Evolutionary conservation across 2,888 invertebrate species (phyloP).

Genomic region (Pimpla rufipes): DNA sequence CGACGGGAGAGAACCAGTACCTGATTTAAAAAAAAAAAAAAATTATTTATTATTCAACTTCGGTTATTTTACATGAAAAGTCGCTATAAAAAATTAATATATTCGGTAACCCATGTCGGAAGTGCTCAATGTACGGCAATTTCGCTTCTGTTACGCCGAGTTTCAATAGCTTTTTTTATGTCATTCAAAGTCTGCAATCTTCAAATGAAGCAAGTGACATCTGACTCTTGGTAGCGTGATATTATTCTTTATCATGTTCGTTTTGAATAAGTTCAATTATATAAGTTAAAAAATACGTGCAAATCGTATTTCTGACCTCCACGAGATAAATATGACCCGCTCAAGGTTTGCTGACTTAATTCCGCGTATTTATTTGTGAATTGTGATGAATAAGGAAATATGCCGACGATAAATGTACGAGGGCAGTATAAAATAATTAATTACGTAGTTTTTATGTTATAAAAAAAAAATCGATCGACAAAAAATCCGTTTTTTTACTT

Average conservation of each 20-base stretch:
- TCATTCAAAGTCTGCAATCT: background rate
- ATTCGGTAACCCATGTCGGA: too few species aligned
- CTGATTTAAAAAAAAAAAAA: constrained; percentile 84
- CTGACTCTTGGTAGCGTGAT: constrained; percentile 12
- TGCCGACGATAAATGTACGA: background rate
- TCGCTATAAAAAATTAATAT: too few species aligned
- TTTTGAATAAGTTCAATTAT: constrained; percentile 1
- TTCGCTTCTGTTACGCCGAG: background rate
- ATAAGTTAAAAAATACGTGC: background rate
- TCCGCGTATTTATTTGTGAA: background rate
- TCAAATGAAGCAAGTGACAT: constrained; percentile 10
- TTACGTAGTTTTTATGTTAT: too few species aligned
- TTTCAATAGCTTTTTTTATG: background rate
- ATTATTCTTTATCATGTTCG: background rate
- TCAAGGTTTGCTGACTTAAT: constrained; percentile 34
- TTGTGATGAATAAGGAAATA: constrained; percentile 10
- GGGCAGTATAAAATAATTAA: background rate
- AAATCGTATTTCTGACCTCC: constrained; percentile 42
- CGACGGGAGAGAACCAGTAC: constrained; percentile 93
- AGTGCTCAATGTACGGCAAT: background rate
- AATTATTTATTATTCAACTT: constrained; percentile 17
- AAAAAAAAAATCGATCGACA: too few species aligned
- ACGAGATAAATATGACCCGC: constrained; percentile 34
- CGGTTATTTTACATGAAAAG: background rate
- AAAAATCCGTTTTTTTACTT: too few species aligned